Percentiles rank a stretch among this genome's conserved stretches.
Conservation (phyloP, 2,113 vertebrate genomes). For the Rhagologus leucostigma region DNA sequence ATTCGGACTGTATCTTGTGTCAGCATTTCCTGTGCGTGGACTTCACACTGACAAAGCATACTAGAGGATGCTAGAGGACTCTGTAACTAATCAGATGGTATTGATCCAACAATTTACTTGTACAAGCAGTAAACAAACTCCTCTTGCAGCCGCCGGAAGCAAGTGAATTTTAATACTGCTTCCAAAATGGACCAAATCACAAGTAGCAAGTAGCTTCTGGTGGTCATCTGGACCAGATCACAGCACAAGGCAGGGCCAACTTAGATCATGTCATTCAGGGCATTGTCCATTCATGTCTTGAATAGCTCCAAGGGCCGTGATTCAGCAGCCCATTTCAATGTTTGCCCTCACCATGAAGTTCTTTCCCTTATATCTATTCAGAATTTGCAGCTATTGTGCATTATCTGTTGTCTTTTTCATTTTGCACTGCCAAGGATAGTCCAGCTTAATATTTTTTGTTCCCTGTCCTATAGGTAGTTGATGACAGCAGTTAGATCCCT, state of each 20-base stretch:
- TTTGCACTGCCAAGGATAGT: not conserved
- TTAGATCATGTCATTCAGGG: not conserved
- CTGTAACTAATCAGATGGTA: not conserved
- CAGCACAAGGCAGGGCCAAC: accelerated
- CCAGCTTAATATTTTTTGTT: not conserved
- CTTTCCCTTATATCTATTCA: not conserved
- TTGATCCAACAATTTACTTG: not conserved
- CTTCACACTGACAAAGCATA: not conserved
- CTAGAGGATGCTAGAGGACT: not conserved
- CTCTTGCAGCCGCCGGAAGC: not conserved
- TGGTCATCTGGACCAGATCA: not conserved
- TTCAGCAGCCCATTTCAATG: not conserved
- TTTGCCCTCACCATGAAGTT: not conserved
- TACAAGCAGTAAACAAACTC: not conserved
- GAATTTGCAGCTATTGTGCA: not conserved
- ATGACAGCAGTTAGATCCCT: not conserved
- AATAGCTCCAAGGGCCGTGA: not conserved
- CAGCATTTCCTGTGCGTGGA: not conserved
- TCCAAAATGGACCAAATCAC: not conserved
- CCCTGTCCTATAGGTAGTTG: not conserved
- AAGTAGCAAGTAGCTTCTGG: not conserved
- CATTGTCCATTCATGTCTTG: not conserved
- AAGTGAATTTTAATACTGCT: not conserved
- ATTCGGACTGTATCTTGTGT: not conserved
- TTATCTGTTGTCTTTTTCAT: not conserved